These are phyloP conservation scores for Dysmachus trigonus DNA, from an alignment of 2,888 invertebrate species.

Conservation along the genomic window DNA sequence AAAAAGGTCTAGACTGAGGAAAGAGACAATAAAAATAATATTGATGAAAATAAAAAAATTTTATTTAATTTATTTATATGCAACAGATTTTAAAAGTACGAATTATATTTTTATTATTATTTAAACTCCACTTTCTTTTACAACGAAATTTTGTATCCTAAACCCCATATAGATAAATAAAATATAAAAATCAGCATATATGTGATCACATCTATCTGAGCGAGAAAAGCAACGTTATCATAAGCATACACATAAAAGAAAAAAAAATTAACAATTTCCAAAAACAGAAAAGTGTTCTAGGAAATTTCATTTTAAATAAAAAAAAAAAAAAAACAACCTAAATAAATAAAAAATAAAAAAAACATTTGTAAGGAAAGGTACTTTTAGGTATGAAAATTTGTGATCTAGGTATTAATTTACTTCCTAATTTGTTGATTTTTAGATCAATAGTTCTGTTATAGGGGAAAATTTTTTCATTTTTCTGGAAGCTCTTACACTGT, in stretches of 20 bases:
- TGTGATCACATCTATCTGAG: neutral
- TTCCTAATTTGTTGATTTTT: conserved; percentile 31
- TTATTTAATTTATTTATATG: too few relatives aligned
- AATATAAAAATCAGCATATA: neutral
- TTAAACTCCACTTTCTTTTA: neutral
- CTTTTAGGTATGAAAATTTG: conserved; percentile 29
- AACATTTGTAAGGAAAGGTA: conserved; percentile 7
- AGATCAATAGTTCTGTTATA: conserved; percentile 33
- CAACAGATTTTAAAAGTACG: too few relatives aligned
- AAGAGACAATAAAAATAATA: too few relatives aligned
- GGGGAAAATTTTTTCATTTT: neutral
- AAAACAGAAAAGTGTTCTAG: conserved; percentile 14
- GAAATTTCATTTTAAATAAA: conserved; percentile 26
- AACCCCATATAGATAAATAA: neutral
- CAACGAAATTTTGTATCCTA: neutral
- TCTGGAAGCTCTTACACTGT: conserved; percentile 34
- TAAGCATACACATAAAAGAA: neutral
- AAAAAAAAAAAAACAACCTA: too few relatives aligned
- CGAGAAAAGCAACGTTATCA: neutral
- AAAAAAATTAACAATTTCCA: conserved; percentile 9
- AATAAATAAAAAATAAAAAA: too few relatives aligned
- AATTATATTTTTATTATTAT: too few relatives aligned
- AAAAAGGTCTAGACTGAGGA: too few relatives aligned
- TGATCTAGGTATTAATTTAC: conserved; percentile 36
- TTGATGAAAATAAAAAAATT: too few relatives aligned